A percentile compares a stretch with the other conserved stretches of the same genome.
Evolutionary conservation across 2,888 invertebrate species (phyloP).

Genomic region (Iselma pallidipennis): DNA sequence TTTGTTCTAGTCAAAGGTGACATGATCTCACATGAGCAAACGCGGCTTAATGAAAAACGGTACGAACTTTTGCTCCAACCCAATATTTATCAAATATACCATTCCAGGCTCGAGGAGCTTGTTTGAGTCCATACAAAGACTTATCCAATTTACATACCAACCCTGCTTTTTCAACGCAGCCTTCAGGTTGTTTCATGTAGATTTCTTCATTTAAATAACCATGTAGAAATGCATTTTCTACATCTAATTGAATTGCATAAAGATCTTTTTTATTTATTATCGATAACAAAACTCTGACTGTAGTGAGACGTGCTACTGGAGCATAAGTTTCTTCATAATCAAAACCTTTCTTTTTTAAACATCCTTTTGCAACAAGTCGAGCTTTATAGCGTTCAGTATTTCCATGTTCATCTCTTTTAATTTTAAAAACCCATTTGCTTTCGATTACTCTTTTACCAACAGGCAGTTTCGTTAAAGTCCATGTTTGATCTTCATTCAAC

Average conservation of each 20-base stretch:
- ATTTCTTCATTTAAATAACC: constrained; percentile 11
- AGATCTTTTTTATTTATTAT: constrained; percentile 17
- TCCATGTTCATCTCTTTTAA: constrained; percentile 26
- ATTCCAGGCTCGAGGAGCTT: constrained; percentile 15
- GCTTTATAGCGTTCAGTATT: constrained; percentile 30
- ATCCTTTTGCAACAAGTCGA: constrained; percentile 33
- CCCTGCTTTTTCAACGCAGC: constrained; percentile 1
- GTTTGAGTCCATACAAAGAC: constrained; percentile 19
- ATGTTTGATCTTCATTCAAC: constrained; percentile 25
- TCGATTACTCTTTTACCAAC: constrained; percentile 23
- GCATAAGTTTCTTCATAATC: constrained; percentile 41
- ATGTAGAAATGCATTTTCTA: constrained; percentile 22
- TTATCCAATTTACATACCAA: constrained; percentile 18
- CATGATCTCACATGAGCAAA: too few species aligned
- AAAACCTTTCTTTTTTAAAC: constrained; percentile 30
- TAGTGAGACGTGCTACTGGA: constrained; percentile 32
- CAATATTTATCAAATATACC: constrained; percentile 9
- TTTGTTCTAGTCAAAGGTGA: too few species aligned
- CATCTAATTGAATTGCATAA: constrained; percentile 14
- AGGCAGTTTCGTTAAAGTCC: constrained; percentile 25
- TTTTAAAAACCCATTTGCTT: constrained; percentile 25
- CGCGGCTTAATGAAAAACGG: too few species aligned
- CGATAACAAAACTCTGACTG: constrained; percentile 28
- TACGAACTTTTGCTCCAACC: too few species aligned
- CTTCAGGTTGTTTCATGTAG: constrained; percentile 16